Percentiles rank a stretch among this genome's conserved stretches.
These are phyloP conservation scores for Bellardia bayeri DNA, from an alignment of 2,888 invertebrate genomes.

Conservation along the genomic window DNA sequence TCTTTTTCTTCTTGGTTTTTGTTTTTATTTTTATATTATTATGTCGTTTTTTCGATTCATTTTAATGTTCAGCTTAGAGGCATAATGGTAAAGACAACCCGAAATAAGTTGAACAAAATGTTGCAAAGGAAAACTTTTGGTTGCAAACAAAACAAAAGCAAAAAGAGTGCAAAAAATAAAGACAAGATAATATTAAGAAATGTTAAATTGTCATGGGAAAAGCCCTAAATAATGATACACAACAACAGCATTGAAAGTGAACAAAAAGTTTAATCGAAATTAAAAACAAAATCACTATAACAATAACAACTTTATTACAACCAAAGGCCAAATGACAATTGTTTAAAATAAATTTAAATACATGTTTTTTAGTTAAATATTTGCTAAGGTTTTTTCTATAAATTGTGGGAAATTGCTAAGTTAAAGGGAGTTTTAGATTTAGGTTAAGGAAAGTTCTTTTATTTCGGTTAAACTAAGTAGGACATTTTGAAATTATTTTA, in stretches of 20 bases:
- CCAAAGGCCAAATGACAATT: slow-evolving; percentile 68
- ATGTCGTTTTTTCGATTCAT: slow-evolving; percentile 32
- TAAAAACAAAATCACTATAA: slow-evolving; percentile 47
- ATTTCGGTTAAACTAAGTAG: too few species aligned
- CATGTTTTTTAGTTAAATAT: not conserved
- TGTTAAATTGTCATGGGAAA: slow-evolving; percentile 72
- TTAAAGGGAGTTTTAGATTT: not conserved
- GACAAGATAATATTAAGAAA: slow-evolving; percentile 62
- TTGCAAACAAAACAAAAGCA: slow-evolving; percentile 4
- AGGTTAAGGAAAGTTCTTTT: too few species aligned
- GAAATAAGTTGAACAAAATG: slow-evolving; percentile 42
- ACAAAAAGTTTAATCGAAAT: slow-evolving; percentile 29
- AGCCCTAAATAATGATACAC: slow-evolving; percentile 67
- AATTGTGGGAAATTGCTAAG: slow-evolving; percentile 46
- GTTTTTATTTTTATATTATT: slow-evolving; percentile 16
- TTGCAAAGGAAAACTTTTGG: slow-evolving; percentile 56
- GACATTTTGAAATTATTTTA: too few species aligned
- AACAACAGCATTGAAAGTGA: slow-evolving; percentile 1
- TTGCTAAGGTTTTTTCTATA: not conserved
- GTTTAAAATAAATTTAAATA: slow-evolving; percentile 27
- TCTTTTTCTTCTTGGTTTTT: not conserved
- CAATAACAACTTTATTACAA: slow-evolving; percentile 32
- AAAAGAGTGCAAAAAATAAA: slow-evolving; percentile 32
- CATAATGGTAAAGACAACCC: slow-evolving; percentile 13
- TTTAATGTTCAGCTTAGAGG: slow-evolving; percentile 41